Conservation (phyloP, 1,140 invertebrate species). For the roundworm (Caenorhabditis elegans) region DNA sequence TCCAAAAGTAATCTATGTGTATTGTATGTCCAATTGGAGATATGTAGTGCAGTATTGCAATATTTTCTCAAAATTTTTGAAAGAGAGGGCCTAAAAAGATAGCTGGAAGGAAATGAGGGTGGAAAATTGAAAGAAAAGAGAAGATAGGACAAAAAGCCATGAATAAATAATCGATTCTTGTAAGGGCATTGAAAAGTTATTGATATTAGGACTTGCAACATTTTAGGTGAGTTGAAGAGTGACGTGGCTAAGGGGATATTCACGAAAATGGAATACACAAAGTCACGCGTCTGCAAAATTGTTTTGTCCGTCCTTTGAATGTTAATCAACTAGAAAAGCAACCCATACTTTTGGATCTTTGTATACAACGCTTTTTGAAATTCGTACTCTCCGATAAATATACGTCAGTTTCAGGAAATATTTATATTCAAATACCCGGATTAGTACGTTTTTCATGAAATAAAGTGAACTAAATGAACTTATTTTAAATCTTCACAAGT, state of each 20-base stretch:
- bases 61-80: no score
- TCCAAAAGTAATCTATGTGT: neutral
- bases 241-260: neutral
- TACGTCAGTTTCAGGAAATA: no score
- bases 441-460: no score
- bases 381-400: no score
- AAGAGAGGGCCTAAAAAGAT: no score
- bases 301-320: neutral
- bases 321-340: neutral
- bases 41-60: no score
- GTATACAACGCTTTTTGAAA: no score
- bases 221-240: neutral
- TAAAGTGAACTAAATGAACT: no score
- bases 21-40: no score
- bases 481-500: no score
- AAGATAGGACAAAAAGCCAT: neutral
- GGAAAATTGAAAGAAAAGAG: neutral
- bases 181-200: neutral
- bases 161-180: slow-evolving; percentile 13
- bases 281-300: neutral
- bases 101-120: neutral
- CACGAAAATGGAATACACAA: neutral
- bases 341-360: no score
- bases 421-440: no score
- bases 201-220: neutral